Evolutionary conservation across 92 coral and sea anemone species (phyloP).

Genomic region (Virgularia gustaviana): DNA sequence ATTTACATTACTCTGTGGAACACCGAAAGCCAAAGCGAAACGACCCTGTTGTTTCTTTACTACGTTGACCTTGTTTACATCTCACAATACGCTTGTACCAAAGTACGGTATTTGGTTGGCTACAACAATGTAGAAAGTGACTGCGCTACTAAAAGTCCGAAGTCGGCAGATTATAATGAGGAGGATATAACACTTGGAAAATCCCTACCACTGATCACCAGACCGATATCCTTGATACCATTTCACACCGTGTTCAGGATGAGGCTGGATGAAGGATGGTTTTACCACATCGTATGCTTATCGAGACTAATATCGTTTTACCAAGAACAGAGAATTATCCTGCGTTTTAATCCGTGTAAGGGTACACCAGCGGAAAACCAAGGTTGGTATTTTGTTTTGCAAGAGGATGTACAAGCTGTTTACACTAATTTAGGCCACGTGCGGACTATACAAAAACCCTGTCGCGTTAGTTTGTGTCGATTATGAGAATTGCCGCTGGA

Average conservation of each 20-base stretch:
- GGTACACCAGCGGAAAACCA: too few species aligned
- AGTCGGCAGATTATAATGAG: background rate
- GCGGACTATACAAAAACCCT: too few species aligned
- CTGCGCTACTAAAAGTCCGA: background rate
- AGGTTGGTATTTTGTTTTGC: too few species aligned
- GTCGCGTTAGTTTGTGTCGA: too few species aligned
- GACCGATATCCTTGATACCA: conserved; percentile 17
- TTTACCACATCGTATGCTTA: conserved; percentile 26
- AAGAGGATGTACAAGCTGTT: too few species aligned
- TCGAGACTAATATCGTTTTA: conserved; percentile 19
- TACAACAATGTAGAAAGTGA: background rate
- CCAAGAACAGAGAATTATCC: conserved; percentile 21
- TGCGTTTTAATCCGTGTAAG: too few species aligned
- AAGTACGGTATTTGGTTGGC: conserved; percentile 1
- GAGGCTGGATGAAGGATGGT: conserved; percentile 22
- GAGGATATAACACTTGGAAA: conserved; percentile 1
- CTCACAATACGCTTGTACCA: conserved; percentile 13
- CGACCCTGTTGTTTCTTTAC: background rate
- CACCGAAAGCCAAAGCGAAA: conserved; percentile 22
- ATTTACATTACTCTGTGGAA: conserved; percentile 26
- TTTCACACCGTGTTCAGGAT: conserved; percentile 26
- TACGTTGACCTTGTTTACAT: conserved; percentile 20
- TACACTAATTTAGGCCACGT: too few species aligned
- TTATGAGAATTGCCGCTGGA: too few species aligned
- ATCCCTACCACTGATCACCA: conserved; percentile 19